Base-by-base conservation (phyloP, 2,888 invertebrate species). In the Chrysolina haemoptera region DNA sequence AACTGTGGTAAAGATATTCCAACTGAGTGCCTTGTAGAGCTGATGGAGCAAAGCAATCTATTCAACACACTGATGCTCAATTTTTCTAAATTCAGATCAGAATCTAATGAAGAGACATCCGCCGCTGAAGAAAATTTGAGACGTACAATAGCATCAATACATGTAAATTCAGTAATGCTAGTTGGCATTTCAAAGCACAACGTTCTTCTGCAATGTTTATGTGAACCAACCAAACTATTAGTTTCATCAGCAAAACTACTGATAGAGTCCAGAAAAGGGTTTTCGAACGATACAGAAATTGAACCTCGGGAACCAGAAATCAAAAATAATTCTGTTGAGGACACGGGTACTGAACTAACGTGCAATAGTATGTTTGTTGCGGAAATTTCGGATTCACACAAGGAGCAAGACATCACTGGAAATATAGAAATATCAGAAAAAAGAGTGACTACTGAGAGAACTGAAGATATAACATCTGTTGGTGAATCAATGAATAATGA, bases 171-270 rank as follows among this genome's bases (percentile, higher is more conserved):
- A 11, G 27, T 43, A 14, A n/a, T 43, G 20, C 63, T 74, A 16
- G 46, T 74, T 9, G 68, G 74, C 11, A 43, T 20, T 22, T 59
- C 68, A 12, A 53, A 59, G 35, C 16, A 68, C 4, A 62, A 53
- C 65, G 22, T 43, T 41, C 11, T 76, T 2, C 50, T 73, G n/a
- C 55, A 77, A 69, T 74, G 70, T 20, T 48, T 77, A 48, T 76
- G 75, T 40, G 77, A 77, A 69, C 77, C 77, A 20, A 72, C 68
- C 11, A 77, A 76, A 71, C 68, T 77, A 43, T 62, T 77, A 41
- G 27, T 68, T 4, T 41, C 70, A 22, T 71, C 71, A 1, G 68
- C 75, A 5, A 59, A 68, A 22, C 5, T 18, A 18, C 35, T 53
- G 48, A 59, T 64, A 41, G 53, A 16, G 41, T 11, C 27, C 20